These are phyloP conservation scores for Sinocyclocheilus maitianheensis DNA, from an alignment of 2,113 vertebrate genomes.

Conservation along the genomic window DNA sequence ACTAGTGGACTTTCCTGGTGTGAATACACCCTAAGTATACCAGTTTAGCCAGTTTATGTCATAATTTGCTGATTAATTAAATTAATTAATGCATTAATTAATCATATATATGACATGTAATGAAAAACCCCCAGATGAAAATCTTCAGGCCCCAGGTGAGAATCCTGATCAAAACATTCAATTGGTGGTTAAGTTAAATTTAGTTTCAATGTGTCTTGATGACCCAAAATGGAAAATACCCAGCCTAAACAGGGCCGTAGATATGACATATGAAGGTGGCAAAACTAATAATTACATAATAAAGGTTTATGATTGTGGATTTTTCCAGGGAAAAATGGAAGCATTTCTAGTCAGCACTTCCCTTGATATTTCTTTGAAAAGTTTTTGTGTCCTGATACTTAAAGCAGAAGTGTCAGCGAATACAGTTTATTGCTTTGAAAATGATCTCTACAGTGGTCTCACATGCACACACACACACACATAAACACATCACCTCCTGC, in stretches of 20 bases:
- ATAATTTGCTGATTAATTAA: neutral
- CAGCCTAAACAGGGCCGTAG: neutral
- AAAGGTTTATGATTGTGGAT: conserved; percentile 38
- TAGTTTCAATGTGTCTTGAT: neutral
- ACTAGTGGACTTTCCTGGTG: no score
- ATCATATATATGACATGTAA: neutral
- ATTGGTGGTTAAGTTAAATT: no score
- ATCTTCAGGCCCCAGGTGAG: neutral
- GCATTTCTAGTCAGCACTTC: conserved; percentile 31
- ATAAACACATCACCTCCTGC: conserved; percentile 14
- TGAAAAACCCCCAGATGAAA: neutral
- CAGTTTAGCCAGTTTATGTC: neutral
- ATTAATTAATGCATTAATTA: neutral
- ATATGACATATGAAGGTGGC: conserved; percentile 8
- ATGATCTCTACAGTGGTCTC: conserved; percentile 55
- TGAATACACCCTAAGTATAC: no score
- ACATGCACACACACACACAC: conserved; percentile 4
- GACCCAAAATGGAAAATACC: neutral
- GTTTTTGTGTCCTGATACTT: conserved; percentile 62
- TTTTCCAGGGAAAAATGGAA: neutral
- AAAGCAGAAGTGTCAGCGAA: conserved; percentile 55
- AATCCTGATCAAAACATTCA: neutral
- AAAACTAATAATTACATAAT: conserved; percentile 19
- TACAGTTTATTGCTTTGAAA: conserved; percentile 60
- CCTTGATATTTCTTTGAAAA: conserved; percentile 36